phyloP scores from a whole-genome alignment of 2,888 invertebrate genomes.

The Drymonia ruficornis region DNA sequence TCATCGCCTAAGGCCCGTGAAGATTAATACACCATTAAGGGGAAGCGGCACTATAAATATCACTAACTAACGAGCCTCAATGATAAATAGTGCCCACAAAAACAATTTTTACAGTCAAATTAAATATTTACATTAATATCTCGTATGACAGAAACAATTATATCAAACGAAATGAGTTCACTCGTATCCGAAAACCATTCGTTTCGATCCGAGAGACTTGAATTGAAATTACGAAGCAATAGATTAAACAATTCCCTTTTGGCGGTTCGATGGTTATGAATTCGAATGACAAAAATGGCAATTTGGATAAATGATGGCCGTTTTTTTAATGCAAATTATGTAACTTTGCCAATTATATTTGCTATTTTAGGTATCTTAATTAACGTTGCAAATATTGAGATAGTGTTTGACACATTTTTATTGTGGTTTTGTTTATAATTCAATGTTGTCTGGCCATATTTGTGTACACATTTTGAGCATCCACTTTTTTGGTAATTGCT shows the following conservation, averaged over 20 bases:
- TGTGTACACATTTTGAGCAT: neutral
- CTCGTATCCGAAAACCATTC: conserved; percentile 35
- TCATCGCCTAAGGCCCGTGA: conserved; percentile 55
- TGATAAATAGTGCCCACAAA: conserved; percentile 42
- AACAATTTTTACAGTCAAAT: conserved; percentile 28
- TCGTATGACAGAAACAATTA: conserved; percentile 41
- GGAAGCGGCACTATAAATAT: conserved; percentile 39
- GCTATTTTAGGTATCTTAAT: conserved; percentile 5
- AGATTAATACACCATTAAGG: conserved; percentile 55
- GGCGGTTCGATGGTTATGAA: conserved; percentile 8
- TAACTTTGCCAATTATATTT: conserved; percentile 5
- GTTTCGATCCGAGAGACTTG: conserved; percentile 23
- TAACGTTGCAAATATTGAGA: neutral
- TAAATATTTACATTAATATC: conserved; percentile 44
- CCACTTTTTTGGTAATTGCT: neutral
- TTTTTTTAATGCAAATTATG: neutral
- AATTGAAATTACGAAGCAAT: conserved; percentile 31
- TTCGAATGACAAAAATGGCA: conserved; percentile 18
- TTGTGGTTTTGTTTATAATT: neutral
- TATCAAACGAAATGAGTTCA: conserved; percentile 34
- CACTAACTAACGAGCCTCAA: conserved; percentile 37
- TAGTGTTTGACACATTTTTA: neutral
- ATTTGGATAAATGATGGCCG: conserved; percentile 6
- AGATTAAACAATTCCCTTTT: conserved; percentile 20
- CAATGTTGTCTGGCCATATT: neutral